Base-by-base conservation (phyloP, 2,888 invertebrate genomes). In the Conus canariensis region DNA sequence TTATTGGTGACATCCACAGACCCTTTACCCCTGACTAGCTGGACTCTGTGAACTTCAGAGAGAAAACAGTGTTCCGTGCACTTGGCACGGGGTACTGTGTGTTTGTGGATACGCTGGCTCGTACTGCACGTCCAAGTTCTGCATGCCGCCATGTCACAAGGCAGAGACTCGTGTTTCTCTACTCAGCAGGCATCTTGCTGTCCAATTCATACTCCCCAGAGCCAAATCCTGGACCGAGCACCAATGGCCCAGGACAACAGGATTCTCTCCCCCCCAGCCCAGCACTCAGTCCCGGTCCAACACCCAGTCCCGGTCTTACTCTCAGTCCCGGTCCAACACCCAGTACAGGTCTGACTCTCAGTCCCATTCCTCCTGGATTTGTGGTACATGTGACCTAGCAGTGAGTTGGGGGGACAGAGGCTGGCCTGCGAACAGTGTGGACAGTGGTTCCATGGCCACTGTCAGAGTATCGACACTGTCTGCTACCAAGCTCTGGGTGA, bases 321-420 rank as follows among this genome's bases (percentile, higher is more conserved):
- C 82, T 56, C 82, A 82, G n/a, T 60, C 86, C 60, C 86, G 19
- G 22, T 70, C 70, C 70, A 70, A 70, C 70, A 19, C 70, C 70
- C 70, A 70, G 70, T 70, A 14, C 70, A 14, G 7, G 70, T 19
- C 70, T 70, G 70, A 70, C 70, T 19, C 82, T 56, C 82, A 10
- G n/a, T 60, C 86, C 60, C 60, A 60, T 30, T 86, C 86, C 60
- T 86, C 86, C 0, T 60, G 86, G 86, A 86, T 86, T 14, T 86
- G 86, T n/a, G 86, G 86, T 64, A 86, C 86, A 56, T 86, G 86
- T 25, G 86, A 60, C 30, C 30, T 30, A 30, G 30, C 30, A 30
- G 30, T 30, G 30, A 30, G 30, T 30, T 30, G 30, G 30, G 30
- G 30, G 30, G 30, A 30, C 30, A 30, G 30, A 30, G 30, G 0